A percentile compares a stretch with the other conserved stretches of the same genome.
These are phyloP conservation scores for Dryas iulia DNA, from an alignment of 1,140 invertebrate species.

Conservation along the genomic window DNA sequence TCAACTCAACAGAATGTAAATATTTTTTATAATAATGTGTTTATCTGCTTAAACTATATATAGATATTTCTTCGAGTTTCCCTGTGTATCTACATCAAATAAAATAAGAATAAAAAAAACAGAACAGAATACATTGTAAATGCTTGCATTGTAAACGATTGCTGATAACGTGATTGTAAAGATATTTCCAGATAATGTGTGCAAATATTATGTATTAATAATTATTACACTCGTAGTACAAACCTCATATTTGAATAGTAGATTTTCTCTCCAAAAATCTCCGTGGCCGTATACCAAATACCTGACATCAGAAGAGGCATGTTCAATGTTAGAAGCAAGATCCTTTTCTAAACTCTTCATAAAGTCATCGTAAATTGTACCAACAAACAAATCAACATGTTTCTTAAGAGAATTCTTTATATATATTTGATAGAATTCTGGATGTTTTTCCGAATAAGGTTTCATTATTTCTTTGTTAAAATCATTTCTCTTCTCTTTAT, in stretches of 20 bases:
- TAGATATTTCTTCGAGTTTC: too few relatives aligned
- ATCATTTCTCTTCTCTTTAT: constrained; percentile 11
- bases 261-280: constrained; percentile 43
- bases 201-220: too few relatives aligned
- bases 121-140: too few relatives aligned
- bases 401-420: not conserved
- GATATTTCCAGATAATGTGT: too few relatives aligned
- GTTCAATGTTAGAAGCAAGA: not conserved
- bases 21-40: too few relatives aligned
- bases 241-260: constrained; percentile 39
- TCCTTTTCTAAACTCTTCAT: constrained; percentile 4
- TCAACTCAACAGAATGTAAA: too few relatives aligned
- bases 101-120: too few relatives aligned
- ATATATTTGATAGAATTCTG: not conserved
- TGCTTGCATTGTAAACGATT: too few relatives aligned
- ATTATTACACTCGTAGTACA: not conserved
- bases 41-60: too few relatives aligned
- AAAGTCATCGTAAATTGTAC: constrained; percentile 26
- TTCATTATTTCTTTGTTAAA: not conserved
- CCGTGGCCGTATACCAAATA: constrained; percentile 39
- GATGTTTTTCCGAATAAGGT: not conserved
- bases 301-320: constrained; percentile 8
- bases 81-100: too few relatives aligned
- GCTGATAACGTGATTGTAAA: too few relatives aligned
- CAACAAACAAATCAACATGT: constrained; percentile 29